Evolutionary conservation across 1,140 invertebrate genomes (phyloP), one percentile per base, ranked within the genome.

Genomic region (silkworm (Bombyx mori)): DNA sequence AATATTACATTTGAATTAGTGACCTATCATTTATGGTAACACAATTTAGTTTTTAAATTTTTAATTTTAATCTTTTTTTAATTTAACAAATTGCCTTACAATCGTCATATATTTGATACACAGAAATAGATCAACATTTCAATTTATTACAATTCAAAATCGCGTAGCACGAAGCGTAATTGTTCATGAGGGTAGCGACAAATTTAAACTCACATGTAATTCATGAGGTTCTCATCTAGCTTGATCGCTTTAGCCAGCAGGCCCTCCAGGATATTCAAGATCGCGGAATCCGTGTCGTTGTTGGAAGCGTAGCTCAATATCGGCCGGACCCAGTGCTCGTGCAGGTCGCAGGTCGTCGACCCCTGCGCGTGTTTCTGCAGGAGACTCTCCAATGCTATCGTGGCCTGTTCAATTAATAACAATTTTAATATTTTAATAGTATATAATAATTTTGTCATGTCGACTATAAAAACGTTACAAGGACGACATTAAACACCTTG

Each of bases 341-440:
- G 73, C 3, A 79, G 58, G 0, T 56, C 56, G 5, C 66, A 64
- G 1, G 66, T 56, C 43, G 59, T 51, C 1, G 63, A 66, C 43
- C 69, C 62, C 44, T 57, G 57, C 5, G 62, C 61, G 58, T 84
- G 75, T 26, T 61, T 60, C n/a, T 67, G 62, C n/a, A 87, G 60
- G 0, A 86, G 66, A 1, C 56, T 73, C 55, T 81, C 79, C 8
- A 86, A 66, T 0, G 74, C 68, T n/a, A 66, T 72, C 7, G 77
- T 73, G 0, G 79, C 76, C 85, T 87, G 59, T 7, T 50, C 12
- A 49, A 42, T 42, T 35, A 5, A 35, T 35, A 35, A 35, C 26
- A 2, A 5, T 35, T 5, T 18, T 18, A 18, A 18, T 18, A 18
- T 18, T 18, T 18, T 18, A 18, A 18, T 18, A 18, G 12, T 18